Base-by-base conservation (phyloP, 2,797 vertebrate genomes). In the Coluber constrictor region DNA sequence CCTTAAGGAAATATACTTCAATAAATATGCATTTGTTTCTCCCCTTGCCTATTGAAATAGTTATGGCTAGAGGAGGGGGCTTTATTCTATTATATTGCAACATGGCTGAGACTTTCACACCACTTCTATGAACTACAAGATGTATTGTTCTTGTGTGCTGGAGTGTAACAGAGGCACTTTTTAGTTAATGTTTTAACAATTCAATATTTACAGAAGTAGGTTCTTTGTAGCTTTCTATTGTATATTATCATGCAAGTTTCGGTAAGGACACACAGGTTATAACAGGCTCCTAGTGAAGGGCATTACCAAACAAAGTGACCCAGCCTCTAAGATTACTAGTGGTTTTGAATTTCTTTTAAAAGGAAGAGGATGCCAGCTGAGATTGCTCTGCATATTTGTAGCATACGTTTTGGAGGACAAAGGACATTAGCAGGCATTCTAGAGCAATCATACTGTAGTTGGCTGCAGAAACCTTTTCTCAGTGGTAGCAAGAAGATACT, bases 321-420 rank as follows among this genome's bases (percentile, higher is more conserved):
- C 32, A 86, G 37, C 60, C 43, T 89, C 90, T 89, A 29, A 66
- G 54, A n/a, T 94, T 92, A 83, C 91, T 29, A 55, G 47, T 66
- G 59, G 86, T 94, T 92, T 94, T 89, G 56, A 55, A 89, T 91
- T 18, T 29, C 25, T 43, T 89, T 15, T 54, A 20, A 94, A 92
- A 47, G 16, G 9, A 18, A 51, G 13, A 93, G 56, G 15, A 0
- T 66, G 86, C 57, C 91, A 87, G 86, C 37, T 95, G 90, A 83
- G 91, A 93, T 91, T 63, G 55, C 86, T 57, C 90, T 93, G 91
- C 93, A 88, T 90, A 88, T 94, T 92, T 90, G 87, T 89, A 91
- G 47, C 13, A 90, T 61, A 66, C 66, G 12, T 37, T 3, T 3
- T 29, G 61, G 90, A 88, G 86, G 90, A 47, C 60, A 92, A 86